Evolutionary conservation across 2,113 vertebrate genomes (phyloP), one percentile per base, ranked within the genome.

Genomic region (Zosterops borbonicus): DNA sequence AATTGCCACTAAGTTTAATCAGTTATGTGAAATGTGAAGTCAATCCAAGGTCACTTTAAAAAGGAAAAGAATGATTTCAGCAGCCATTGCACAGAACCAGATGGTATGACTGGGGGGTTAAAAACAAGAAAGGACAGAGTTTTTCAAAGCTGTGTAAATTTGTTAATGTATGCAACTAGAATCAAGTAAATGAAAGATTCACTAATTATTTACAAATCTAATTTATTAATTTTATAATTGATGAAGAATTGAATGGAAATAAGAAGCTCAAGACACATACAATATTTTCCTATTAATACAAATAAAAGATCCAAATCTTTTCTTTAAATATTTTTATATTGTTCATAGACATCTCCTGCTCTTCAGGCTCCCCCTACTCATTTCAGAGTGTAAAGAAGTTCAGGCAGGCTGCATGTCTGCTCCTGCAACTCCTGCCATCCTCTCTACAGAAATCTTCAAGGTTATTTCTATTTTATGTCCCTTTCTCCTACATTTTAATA

Each of bases 1-100:
- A 96, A 92, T 69, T 94, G 35, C 31, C 60, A 65, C 84, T 94
- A 93, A 93, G 82, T 96, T 94, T 89, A 94, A 79, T 95, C 88
- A 91, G 81, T 75, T 90, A 58, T 50, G 39, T 79, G 49, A 76
- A 95, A 92, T 81, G 75, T 88, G 56, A 93, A 90, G 90, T 96
- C 83, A 92, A 39, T 2, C 8, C 86, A 89, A 96, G 80, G 62
- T 82, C 75, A 81, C 35, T 74, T 76, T 80, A 70, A 87, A 90
- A 91, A 93, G 89, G 91, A 93, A 95, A 94, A 70, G 9, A 92
- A 90, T 1, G 0, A 71, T 90, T 95, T 92, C 53, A 82, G 41
- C 79, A 85, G 56, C 42, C 70, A 55, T 89, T 79, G 37, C 82
- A 92, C 39, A 59, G 14, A 62, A 86, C 41, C 92, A 94, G 80